Base-by-base conservation (phyloP, 2,888 invertebrate genomes). In the Mallateleia sp. region DNA sequence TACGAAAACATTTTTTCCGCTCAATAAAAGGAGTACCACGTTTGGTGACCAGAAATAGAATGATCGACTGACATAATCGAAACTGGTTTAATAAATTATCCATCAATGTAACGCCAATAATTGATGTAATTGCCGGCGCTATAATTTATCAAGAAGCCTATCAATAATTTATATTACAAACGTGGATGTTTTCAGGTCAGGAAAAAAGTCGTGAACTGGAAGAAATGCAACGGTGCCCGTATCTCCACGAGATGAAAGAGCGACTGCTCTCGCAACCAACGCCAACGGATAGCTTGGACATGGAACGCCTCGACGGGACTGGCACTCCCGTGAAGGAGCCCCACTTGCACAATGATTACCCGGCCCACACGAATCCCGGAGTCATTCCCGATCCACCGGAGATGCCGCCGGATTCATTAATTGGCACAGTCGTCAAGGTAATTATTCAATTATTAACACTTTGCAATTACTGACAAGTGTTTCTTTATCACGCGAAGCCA, bases 221-320 rank as follows among this genome's bases (percentile, higher is more conserved):
- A 96, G 97, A 96, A 95, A 97, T 97, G 97, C 97, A 97, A 96
- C 97, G 98, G 96, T 98, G 98, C 96, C 98, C 98, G 94, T 98
- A 98, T 96, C 97, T 98, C 96, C 98, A 98, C 96, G 98, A 98
- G 97, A 98, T 98, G 98, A 98, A 98, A 96, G 98, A 98, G 97
- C 97, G 98, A 94, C 96, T 98, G 96, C 96, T 98, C 92, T 97
- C 97, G 94, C 97, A 97, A 94, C 96, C 96, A 58, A 95, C 95
- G 89, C 96, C 96, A 84, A 96, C 97, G 90, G 97, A 97, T 95
- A 96, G 96, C 94, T 95, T 96, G 93, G 96, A 96, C 91, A 96
- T 96, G 96, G 97, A 96, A 93, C 96, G 96, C 92, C 95, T 96
- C 93, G 96, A 96, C 94, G 95, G 96, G 81, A 87, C 60, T 50